Conservation (phyloP, 2,113 vertebrate genomes). For the Corythaeola cristata region DNA sequence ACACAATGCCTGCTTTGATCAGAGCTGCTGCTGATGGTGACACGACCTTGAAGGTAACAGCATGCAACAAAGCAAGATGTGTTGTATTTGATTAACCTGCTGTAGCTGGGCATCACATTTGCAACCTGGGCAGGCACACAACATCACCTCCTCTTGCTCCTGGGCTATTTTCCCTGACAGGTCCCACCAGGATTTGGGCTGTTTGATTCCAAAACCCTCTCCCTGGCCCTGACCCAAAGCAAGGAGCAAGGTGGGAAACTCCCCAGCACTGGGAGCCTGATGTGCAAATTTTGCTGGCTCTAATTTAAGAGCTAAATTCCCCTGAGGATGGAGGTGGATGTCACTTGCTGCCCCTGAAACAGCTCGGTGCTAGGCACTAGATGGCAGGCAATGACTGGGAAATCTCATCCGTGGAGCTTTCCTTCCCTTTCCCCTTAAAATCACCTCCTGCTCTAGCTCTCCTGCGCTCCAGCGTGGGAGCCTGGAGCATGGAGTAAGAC, state of each 20-base stretch:
- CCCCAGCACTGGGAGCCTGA: not conserved
- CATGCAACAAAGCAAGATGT: not conserved
- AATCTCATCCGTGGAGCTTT: not conserved
- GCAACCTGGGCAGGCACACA: not conserved
- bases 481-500: not conserved
- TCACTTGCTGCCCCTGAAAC: not conserved
- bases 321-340: not conserved
- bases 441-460: not conserved
- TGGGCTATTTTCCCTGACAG: not conserved
- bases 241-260: not conserved
- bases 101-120: not conserved
- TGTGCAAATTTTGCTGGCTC: accelerated
- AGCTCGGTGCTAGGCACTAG: not conserved
- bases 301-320: not conserved
- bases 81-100: not conserved
- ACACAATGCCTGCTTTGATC: not conserved
- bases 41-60: not conserved
- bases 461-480: accelerated
- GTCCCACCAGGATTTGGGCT: not conserved
- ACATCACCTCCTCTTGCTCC: not conserved
- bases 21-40: not conserved
- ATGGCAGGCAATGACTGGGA: conserved; percentile 59
- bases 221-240: not conserved
- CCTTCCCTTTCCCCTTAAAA: not conserved
- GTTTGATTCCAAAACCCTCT: not conserved